Conservation (phyloP, 2,888 invertebrate species). For the Caenorhabditis sp. region DNA sequence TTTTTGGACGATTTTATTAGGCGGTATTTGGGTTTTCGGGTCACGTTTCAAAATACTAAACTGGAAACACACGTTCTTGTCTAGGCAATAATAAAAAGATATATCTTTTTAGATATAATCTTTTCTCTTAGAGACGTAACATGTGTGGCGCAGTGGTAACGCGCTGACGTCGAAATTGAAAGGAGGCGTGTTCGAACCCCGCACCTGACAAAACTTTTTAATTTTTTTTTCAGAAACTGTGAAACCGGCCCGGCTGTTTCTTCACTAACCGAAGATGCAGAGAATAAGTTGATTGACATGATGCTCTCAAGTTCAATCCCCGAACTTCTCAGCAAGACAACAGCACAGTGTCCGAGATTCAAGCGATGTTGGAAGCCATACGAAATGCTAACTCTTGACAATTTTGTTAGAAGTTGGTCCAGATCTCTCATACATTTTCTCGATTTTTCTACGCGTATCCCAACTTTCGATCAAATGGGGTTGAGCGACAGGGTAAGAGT, state of each 20-base stretch:
- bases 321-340: neutral
- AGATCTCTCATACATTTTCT: constrained; percentile 40
- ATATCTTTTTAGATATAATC: too few relatives aligned
- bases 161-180: too few relatives aligned
- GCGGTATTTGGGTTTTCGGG: neutral
- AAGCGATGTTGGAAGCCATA: constrained; percentile 49
- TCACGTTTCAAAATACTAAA: too few relatives aligned
- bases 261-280: neutral
- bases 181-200: too few relatives aligned
- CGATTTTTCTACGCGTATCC: constrained; percentile 44
- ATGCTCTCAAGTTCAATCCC: neutral
- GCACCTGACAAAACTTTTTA: too few relatives aligned
- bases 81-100: too few relatives aligned
- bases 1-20: too few relatives aligned
- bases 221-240: neutral
- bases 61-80: too few relatives aligned
- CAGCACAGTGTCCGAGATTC: neutral
- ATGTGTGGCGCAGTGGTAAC: too few relatives aligned
- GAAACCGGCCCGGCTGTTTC: neutral
- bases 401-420: constrained; percentile 43
- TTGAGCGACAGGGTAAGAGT: too few relatives aligned
- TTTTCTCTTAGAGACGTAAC: too few relatives aligned
- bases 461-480: constrained; percentile 35
- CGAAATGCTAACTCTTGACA: constrained; percentile 31
- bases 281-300: neutral